Evolutionary conservation across 1,140 invertebrate genomes (phyloP), one percentile per base, ranked within the genome.

Genomic region (Trypoxylus dichotomus): DNA sequence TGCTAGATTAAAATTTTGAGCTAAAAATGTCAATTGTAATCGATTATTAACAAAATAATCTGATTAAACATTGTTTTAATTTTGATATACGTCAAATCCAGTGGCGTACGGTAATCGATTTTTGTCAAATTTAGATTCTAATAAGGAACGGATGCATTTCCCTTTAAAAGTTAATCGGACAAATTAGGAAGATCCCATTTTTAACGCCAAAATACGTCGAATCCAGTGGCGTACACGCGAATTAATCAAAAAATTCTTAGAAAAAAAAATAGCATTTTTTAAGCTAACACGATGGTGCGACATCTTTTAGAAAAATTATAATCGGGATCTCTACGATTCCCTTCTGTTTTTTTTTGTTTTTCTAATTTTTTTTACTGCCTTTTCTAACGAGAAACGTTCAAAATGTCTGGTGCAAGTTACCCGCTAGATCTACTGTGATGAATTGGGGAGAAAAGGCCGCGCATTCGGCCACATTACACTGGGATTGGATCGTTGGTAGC

Each of bases 401-500:
- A 13, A 68, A 68, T 24, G 60, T 68, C 60, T 68, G 60, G 60
- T 68, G 60, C 60, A 68, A 29, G 27, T 68, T 68, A 29, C 60
- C 60, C 8, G 60, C 60, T 68, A 68, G 60, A 68, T 68, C 60
- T 68, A 68, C 27, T 11, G 60, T 68, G 60, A 68, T 68, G 60
- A 27, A 29, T 68, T 68, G 60, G 8, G 60, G 60, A 1, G 19
- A 27, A 37, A 25, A 15, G 72, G 27, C 19, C 10, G 29, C 32
- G 19, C 29, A 37, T n/a, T 41, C 72, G 72, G 3, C 76, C 25
- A 77, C 74, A n/a, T 84, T 85, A 86, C 58, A 84, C 80, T 54
- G 84, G 81, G 74, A 85, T 78, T 79, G 84, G 84, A 74, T 86
- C 88, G 78, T 85, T 86, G 84, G 87, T 87, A 78, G 88, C 88